These are phyloP conservation scores for Lagodon rhomboides DNA, from an alignment of 2,797 vertebrate genomes.

Conservation along the genomic window DNA sequence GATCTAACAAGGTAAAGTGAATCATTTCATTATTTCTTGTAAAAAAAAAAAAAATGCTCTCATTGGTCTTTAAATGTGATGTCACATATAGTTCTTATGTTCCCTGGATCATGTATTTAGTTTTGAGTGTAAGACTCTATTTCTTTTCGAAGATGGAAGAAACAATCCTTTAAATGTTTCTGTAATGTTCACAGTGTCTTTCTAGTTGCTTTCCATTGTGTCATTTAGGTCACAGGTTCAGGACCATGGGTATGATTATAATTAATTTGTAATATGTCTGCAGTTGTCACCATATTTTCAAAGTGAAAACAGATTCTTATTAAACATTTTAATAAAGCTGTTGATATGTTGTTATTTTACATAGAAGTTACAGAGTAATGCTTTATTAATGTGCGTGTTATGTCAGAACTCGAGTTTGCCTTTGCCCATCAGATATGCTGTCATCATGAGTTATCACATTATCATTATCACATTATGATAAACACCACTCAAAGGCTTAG, in stretches of 20 bases:
- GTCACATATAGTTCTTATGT: neutral
- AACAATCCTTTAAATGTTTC: neutral
- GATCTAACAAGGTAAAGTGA: conserved; percentile 60
- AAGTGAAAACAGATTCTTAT: no score
- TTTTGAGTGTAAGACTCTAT: neutral
- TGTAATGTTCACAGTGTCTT: neutral
- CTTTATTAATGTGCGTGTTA: neutral
- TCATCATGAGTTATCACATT: no score
- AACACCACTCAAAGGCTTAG: neutral
- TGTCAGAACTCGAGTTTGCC: neutral
- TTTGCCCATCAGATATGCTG: no score
- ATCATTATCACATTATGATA: no score
- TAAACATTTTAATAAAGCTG: no score
- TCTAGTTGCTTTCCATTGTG: neutral
- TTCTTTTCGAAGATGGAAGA: neutral
- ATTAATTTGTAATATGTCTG: neutral
- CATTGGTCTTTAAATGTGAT: neutral
- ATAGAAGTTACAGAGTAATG: neutral
- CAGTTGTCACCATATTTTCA: no score
- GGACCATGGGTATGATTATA: neutral
- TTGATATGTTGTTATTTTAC: neutral
- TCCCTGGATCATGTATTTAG: neutral
- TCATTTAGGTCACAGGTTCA: neutral
- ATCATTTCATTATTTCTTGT: conserved; percentile 10
- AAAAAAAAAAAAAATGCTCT: neutral